Percentiles rank a stretch among this genome's conserved stretches.
Conservation (phyloP, 2,888 invertebrate species). For the Thecocarcelia acutangulata region DNA sequence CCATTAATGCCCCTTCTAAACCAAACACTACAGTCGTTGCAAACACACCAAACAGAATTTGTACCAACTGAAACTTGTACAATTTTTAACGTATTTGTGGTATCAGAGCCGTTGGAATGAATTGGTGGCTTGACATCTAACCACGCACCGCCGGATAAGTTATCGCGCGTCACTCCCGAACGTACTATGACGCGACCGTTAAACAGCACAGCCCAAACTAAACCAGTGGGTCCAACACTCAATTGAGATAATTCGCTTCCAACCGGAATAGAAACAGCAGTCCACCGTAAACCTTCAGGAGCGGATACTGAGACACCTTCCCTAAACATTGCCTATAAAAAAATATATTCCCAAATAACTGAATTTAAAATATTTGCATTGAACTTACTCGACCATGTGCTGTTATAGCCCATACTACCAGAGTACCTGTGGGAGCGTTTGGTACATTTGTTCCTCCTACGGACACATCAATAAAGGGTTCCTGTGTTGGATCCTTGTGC, state of each 20-base stretch:
- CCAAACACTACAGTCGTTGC: slow-evolving; percentile 92
- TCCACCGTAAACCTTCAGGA: slow-evolving; percentile 95
- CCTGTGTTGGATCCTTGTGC: slow-evolving; percentile 93
- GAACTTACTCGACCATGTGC: slow-evolving; percentile 89
- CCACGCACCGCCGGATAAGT: slow-evolving; percentile 86
- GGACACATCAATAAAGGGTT: slow-evolving; percentile 95
- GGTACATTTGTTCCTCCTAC: slow-evolving; percentile 93
- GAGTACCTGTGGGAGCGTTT: slow-evolving; percentile 87
- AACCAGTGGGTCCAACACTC: slow-evolving; percentile 91
- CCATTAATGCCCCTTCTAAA: slow-evolving; percentile 90
- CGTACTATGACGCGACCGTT: slow-evolving; percentile 92
- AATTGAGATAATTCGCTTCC: slow-evolving; percentile 93
- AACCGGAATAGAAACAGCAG: slow-evolving; percentile 87
- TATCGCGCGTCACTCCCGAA: slow-evolving; percentile 90
- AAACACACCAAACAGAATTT: slow-evolving; percentile 89
- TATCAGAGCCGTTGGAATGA: slow-evolving; percentile 67
- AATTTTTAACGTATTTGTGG: slow-evolving; percentile 85
- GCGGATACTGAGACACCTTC: slow-evolving; percentile 89
- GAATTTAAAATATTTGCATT: background rate
- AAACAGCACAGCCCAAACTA: slow-evolving; percentile 93
- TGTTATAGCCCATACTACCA: slow-evolving; percentile 96
- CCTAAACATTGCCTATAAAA: slow-evolving; percentile 89
- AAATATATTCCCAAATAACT: background rate
- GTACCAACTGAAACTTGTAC: slow-evolving; percentile 91
- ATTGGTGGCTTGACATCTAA: slow-evolving; percentile 90